Base-by-base conservation (phyloP, 2,797 vertebrate genomes). In the Clarias fuscus region DNA sequence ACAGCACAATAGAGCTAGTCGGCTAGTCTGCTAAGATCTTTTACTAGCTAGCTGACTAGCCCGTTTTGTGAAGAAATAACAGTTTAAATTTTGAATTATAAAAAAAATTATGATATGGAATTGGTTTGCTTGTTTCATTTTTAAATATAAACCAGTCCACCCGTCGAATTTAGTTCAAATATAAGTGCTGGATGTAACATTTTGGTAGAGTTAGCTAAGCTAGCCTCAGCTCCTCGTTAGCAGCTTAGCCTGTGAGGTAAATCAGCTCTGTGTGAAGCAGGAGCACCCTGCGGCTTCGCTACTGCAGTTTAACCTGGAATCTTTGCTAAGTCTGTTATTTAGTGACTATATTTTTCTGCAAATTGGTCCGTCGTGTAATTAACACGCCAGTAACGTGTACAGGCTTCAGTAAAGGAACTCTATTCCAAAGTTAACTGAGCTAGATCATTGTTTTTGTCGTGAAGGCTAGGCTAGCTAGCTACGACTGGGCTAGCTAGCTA, bases 401-500 rank as follows among this genome's bases (percentile, higher is more conserved):
- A 2, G 24, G 62, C 79, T 89, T 75, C 43, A 59, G 62, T 64
- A 6, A 73, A 80, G 48, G 40, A 30, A 67, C 68, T 56, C 22
- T 0, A 67, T 17, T 67, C 80, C 64, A 7, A 56, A 68, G 43
- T 67, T 53, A 14, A 82, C 6, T 17, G 37, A 67, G 40, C 7
- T 18, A 5, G 40, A 18, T 53, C 22, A 37, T 18, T 76, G 48
- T 78, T 85, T 83, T 73, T 48, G 62, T 82, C 58, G 62, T 58
- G 18, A 20, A 59, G 37, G 86, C 86, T 85, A 24, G 88, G 68
- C 24, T 79, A 77, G 70, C 70, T 71, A 71, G 78, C 87, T 81
- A 62, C 82, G 30, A 89, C 88, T 70, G n/a, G 88, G 90, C 56
- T 90, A 78, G 84, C 82, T 86, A 90, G 64, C 90, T 88, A 72